phyloP scores from a whole-genome alignment of 2,888 invertebrate species.

The Thymelicus sylvestris region DNA sequence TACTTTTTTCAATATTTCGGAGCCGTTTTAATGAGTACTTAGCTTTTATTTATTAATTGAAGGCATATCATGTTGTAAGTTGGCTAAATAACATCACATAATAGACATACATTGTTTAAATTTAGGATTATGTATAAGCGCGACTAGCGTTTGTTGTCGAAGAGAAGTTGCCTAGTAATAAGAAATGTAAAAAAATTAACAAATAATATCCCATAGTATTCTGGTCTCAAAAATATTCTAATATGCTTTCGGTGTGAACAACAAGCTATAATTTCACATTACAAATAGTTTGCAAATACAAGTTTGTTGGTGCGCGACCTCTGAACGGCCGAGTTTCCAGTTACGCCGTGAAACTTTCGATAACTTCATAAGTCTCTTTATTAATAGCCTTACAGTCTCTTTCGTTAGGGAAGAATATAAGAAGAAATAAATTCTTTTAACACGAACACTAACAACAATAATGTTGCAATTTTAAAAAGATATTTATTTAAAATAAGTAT shows the following conservation, averaged over 20 bases:
- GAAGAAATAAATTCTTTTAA: slow-evolving; percentile 20
- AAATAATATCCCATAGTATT: too few species aligned
- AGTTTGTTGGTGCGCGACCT: slow-evolving; percentile 79
- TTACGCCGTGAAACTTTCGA: slow-evolving; percentile 71
- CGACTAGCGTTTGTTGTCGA: too few species aligned
- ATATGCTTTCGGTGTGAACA: slow-evolving; percentile 51
- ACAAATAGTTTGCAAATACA: slow-evolving; percentile 77
- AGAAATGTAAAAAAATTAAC: too few species aligned
- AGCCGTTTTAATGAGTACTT: background rate
- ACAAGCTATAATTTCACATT: slow-evolving; percentile 72
- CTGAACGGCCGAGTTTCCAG: slow-evolving; percentile 64
- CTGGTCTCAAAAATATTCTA: background rate
- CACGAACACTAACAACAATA: slow-evolving; percentile 27
- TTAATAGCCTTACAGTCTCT: slow-evolving; percentile 75
- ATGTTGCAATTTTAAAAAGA: background rate
- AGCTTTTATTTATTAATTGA: background rate
- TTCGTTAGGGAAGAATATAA: slow-evolving; percentile 46
- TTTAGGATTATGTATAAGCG: too few species aligned
- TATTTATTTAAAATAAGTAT: slow-evolving; percentile 27
- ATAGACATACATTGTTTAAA: too few species aligned
- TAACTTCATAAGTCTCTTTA: slow-evolving; percentile 78
- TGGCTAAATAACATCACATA: too few species aligned
- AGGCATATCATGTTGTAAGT: too few species aligned
- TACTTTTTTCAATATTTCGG: background rate
- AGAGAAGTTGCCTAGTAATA: too few species aligned